These are phyloP conservation scores for Ceratoteleas bidentatus DNA, from an alignment of 1,140 invertebrate species.

Conservation along the genomic window DNA sequence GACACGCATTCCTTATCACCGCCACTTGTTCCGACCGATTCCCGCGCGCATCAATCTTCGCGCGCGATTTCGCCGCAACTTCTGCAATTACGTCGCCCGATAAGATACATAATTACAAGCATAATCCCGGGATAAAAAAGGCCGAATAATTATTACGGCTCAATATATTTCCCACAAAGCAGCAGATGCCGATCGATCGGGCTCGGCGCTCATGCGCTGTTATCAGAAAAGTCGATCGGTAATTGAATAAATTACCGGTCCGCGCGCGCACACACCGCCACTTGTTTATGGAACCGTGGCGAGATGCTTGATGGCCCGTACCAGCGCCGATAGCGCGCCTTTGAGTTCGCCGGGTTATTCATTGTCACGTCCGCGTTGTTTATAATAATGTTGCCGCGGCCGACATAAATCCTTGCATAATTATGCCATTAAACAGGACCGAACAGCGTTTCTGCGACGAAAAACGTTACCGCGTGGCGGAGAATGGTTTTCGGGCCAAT, in stretches of 20 bases:
- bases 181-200: constrained; percentile 55
- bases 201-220: constrained; percentile 6
- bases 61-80: constrained; percentile 38
- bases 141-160: constrained; percentile 55
- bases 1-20: constrained; percentile 12
- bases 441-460: constrained; percentile 28
- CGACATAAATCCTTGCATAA: constrained; percentile 52
- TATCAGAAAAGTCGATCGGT: constrained; percentile 76
- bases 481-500: not conserved
- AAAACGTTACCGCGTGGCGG: constrained; percentile 4
- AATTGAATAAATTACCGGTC: constrained; percentile 76
- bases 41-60: not conserved
- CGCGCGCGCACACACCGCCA: constrained; percentile 27
- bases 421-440: constrained; percentile 50
- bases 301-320: constrained; percentile 39
- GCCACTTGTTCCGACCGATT: constrained; percentile 10
- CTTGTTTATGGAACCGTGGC: constrained; percentile 50
- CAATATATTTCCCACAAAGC: constrained; percentile 59
- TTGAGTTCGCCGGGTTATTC: constrained; percentile 40
- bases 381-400: constrained; percentile 50
- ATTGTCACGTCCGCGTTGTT: constrained; percentile 60
- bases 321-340: constrained; percentile 37
- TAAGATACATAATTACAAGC: constrained; percentile 49
- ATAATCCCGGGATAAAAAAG: constrained; percentile 3
- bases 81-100: constrained; percentile 53